phyloP scores from a whole-genome alignment of 1,140 invertebrate genomes.

The Monomorium pharaonis region DNA sequence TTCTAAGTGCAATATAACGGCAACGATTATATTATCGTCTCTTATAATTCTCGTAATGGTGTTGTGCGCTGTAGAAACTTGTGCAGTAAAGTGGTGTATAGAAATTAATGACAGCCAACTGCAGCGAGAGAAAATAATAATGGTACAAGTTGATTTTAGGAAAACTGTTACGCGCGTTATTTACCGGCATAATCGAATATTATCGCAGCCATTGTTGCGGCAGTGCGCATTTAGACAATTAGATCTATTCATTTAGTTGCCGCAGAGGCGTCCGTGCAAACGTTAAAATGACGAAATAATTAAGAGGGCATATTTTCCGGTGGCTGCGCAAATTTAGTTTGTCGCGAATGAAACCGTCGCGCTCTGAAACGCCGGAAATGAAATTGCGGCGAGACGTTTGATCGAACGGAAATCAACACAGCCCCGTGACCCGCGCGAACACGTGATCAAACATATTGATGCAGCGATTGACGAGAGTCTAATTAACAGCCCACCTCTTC shows the following conservation, averaged over 20 bases:
- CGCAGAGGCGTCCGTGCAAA: neutral
- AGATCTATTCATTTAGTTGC: neutral
- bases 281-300: conserved; percentile 45
- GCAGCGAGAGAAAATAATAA: neutral
- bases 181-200: neutral
- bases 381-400: conserved; percentile 53
- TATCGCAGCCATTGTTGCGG: neutral
- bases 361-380: conserved; percentile 36
- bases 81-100: conserved; percentile 23
- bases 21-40: conserved; percentile 53
- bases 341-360: neutral
- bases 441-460: conserved; percentile 66
- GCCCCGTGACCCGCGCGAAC: conserved; percentile 49
- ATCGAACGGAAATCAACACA: conserved; percentile 55
- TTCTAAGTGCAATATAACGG: conserved; percentile 37
- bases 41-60: conserved; percentile 40
- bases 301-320: conserved; percentile 21
- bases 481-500: conserved; percentile 65
- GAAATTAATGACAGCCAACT: conserved; percentile 35
- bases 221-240: conserved; percentile 22
- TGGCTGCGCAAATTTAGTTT: conserved; percentile 24
- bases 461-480: conserved; percentile 67
- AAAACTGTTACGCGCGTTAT: conserved; percentile 24
- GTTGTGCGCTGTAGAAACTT: conserved; percentile 8
- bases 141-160: neutral